phyloP scores from a whole-genome alignment of 2,797 vertebrate species.

The Eidolon dupreanum region DNA sequence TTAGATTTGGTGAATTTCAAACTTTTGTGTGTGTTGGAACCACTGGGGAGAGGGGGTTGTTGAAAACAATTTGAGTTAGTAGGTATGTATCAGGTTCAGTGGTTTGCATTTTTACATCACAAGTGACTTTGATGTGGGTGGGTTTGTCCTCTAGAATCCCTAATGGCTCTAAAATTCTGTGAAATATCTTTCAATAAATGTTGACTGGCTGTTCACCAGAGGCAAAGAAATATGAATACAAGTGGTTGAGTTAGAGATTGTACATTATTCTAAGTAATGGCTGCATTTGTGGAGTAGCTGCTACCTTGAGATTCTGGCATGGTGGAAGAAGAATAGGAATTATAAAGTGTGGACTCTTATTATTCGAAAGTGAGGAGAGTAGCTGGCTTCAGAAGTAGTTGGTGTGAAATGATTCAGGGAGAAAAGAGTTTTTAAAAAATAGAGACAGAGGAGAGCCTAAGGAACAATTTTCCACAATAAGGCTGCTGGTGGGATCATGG shows the following conservation, averaged over 20 bases:
- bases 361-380: neutral
- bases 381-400: neutral
- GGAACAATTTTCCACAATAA: neutral
- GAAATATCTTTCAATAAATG: neutral
- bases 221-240: neutral
- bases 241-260: neutral
- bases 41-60: neutral
- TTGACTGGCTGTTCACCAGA: neutral
- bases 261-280: neutral
- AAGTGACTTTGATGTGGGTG: neutral
- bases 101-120: neutral
- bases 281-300: neutral
- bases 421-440: constrained; percentile 28
- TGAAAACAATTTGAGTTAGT: neutral
- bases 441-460: neutral
- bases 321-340: neutral
- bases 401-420: neutral
- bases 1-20: constrained; percentile 1
- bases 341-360: neutral
- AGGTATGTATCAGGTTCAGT: neutral
- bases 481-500: neutral
- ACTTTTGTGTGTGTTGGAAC: neutral
- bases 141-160: neutral
- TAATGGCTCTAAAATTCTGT: neutral
- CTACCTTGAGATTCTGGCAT: neutral